Base-by-base conservation (phyloP, 2,797 vertebrate genomes). In the Phrynocephalus vlangalii region DNA sequence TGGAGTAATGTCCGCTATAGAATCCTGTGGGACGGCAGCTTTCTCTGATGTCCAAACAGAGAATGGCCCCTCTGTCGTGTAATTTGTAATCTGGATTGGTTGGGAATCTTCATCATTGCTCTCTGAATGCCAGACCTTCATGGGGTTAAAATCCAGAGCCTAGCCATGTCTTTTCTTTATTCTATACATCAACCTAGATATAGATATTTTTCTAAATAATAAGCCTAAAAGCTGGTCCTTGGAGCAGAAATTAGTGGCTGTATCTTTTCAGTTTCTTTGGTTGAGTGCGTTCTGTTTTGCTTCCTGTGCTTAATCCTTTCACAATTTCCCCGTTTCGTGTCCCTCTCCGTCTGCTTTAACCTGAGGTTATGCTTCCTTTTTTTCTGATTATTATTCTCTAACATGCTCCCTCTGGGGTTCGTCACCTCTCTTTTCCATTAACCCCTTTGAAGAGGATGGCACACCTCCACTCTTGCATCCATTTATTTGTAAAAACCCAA, bases 1-100 rank as follows among this genome's bases (percentile, higher is more conserved):
- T 86, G 86, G 87, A 30, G 78, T 48, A 18, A 28, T 83, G 82
- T 87, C 90, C 82, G 84, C 79, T 86, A 87, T 63, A 81, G 76
- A 89, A 77, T 48, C 87, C 86, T 88, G 84, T 52, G 91, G 92
- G 89, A 89, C 81, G 22, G 26, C 18, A 84, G 75, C n/a, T 68
- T 44, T n/a, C 86, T 68, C 89, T 87, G 91, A 83, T 86, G 48
- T 10, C 83, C 85, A 5, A 90, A 28, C 75, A 87, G 87, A 8
- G 44, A 88, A 88, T 13, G 79, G 30, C 28, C 22, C 52, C 78
- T 71, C 79, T 44, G 85, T 78, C 78, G 24, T 50, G 75, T 88
- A 90, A 90, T 82, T 90, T 0, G 0, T 82, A 88, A 44, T 90
- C 81, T 87, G 38, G 22, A 79, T 93, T 90, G 89, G 30, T 20